Conservation (phyloP, 1,140 invertebrate genomes). For the Samia ricini region DNA sequence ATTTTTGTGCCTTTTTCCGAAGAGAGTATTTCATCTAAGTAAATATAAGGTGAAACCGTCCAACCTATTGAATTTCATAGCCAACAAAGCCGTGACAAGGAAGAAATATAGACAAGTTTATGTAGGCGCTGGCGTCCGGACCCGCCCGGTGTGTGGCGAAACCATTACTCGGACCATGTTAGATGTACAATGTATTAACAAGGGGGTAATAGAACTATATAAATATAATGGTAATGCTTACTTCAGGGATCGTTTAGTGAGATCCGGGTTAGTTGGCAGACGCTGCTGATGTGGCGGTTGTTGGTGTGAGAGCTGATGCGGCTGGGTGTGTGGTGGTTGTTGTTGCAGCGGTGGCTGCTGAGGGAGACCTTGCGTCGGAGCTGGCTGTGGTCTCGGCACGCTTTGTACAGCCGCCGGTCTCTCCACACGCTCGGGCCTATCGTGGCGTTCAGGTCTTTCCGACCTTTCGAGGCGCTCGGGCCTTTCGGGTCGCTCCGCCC, state of each 20-base stretch:
- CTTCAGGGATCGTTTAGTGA: constrained; percentile 85
- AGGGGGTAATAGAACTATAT: neutral
- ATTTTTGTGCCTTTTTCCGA: too few species aligned
- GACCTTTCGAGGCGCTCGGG: constrained; percentile 28
- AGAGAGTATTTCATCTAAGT: too few species aligned
- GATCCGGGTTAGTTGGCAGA: constrained; percentile 79
- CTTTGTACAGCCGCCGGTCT: constrained; percentile 33
- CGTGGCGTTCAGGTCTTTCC: constrained; percentile 32
- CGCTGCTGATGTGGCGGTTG: constrained; percentile 62
- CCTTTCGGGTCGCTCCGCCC: constrained; percentile 36
- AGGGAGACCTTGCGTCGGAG: constrained; percentile 28
- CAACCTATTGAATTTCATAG: too few species aligned
- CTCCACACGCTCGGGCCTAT: constrained; percentile 30
- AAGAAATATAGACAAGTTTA: too few species aligned
- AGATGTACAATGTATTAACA: too few species aligned
- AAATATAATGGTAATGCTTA: constrained; percentile 53
- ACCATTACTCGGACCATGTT: too few species aligned
- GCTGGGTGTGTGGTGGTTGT: constrained; percentile 24
- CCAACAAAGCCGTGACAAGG: too few species aligned
- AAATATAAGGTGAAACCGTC: too few species aligned
- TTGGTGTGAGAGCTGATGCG: constrained; percentile 41
- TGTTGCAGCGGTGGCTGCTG: constrained; percentile 34
- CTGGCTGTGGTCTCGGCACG: constrained; percentile 31
- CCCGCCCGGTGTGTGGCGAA: too few species aligned
- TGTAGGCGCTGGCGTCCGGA: too few species aligned